Percentiles rank a stretch among this genome's conserved stretches.
Conservation (phyloP, 2,797 vertebrate species). For the Melanogrammus aeglefinus region DNA sequence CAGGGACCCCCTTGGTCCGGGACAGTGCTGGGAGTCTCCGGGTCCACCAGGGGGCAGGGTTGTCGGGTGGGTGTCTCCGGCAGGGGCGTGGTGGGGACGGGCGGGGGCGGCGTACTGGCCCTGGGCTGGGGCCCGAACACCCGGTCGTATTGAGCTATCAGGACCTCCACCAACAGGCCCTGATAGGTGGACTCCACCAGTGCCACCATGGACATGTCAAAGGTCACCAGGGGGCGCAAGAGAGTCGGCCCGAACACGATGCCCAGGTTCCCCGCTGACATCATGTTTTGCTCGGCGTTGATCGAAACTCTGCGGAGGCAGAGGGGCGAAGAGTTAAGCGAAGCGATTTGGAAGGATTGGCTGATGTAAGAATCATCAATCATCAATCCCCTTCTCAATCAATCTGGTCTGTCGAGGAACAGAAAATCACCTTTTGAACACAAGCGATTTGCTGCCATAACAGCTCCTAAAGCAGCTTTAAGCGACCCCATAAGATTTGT, state of each 20-base stretch:
- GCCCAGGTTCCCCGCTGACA: conserved; percentile 90
- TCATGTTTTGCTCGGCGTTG: conserved; percentile 86
- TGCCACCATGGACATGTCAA: conserved; percentile 76
- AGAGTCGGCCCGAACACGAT: conserved; percentile 94
- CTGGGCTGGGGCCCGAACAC: conserved; percentile 73
- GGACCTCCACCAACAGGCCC: conserved; percentile 85
- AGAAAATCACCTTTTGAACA: neutral
- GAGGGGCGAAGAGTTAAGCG: neutral
- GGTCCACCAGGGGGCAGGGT: conserved; percentile 40
- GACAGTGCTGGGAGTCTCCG: conserved; percentile 19
- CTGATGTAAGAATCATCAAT: no score
- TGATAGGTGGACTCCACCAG: conserved; percentile 87
- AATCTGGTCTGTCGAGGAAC: neutral
- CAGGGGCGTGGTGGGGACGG: conserved; percentile 60
- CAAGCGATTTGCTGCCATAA: no score
- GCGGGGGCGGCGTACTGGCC: conserved; percentile 60
- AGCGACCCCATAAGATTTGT: neutral
- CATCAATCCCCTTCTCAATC: neutral
- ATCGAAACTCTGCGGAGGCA: conserved; percentile 79
- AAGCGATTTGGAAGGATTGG: no score
- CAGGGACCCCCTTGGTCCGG: conserved; percentile 40
- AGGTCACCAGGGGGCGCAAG: conserved; percentile 74
- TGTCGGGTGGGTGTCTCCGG: conserved; percentile 62
- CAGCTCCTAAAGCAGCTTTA: no score
- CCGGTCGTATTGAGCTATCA: conserved; percentile 79